Evolutionary conservation across 1,140 invertebrate species (phyloP).

Genomic region (Popillia japonica): DNA sequence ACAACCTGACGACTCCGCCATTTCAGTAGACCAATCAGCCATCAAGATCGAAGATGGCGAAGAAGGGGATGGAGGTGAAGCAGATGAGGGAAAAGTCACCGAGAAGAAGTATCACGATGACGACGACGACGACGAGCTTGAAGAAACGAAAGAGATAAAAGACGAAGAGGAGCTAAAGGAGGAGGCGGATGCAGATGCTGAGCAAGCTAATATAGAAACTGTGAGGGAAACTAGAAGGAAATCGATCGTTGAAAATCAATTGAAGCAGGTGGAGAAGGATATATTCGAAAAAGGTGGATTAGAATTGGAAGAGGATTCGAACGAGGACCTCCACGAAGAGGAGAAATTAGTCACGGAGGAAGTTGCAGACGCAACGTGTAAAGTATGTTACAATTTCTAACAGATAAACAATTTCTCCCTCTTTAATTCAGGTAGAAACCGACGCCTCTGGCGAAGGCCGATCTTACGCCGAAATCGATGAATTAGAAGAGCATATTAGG

Average conservation of each 20-base stretch:
- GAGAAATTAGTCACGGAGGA: constrained; percentile 37
- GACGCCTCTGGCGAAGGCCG: not conserved
- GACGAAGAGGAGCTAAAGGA: not conserved
- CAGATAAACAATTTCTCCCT: not conserved
- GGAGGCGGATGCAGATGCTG: constrained; percentile 23
- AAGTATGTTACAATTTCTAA: too few relatives aligned
- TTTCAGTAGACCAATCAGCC: constrained; percentile 1
- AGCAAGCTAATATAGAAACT: not conserved
- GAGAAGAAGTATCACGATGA: constrained; percentile 45
- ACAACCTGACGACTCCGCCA: not conserved
- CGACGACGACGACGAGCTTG: constrained; percentile 40
- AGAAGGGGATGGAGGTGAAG: constrained; percentile 42
- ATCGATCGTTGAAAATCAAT: not conserved
- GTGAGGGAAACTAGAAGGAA: not conserved
- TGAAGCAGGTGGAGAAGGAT: constrained; percentile 20
- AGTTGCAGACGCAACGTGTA: too few relatives aligned
- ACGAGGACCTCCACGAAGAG: constrained; percentile 23
- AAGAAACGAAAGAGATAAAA: constrained; percentile 9
- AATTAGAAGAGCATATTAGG: constrained; percentile 20
- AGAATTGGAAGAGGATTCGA: not conserved
- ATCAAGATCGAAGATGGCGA: not conserved
- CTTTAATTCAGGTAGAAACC: not conserved
- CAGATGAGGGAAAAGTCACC: constrained; percentile 39
- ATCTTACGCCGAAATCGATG: not conserved
- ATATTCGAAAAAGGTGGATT: constrained; percentile 22